phyloP scores from a whole-genome alignment of 2,113 vertebrate genomes.

The Ptilonorhynchus violaceus region DNA sequence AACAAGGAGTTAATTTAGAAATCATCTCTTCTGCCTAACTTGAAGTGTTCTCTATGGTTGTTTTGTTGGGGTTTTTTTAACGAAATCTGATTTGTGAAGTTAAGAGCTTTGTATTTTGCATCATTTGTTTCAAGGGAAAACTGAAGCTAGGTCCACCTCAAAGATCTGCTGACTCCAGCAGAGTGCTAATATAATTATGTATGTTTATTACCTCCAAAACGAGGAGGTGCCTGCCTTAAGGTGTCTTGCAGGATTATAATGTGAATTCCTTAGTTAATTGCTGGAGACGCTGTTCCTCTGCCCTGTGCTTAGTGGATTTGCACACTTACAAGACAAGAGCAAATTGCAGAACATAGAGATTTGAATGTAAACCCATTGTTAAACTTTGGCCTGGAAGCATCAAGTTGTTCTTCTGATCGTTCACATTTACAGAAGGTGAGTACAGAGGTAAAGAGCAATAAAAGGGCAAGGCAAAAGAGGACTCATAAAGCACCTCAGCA shows the following conservation, averaged over 20 bases:
- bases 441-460: neutral
- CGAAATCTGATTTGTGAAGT: neutral
- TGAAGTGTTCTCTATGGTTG: neutral
- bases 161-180: neutral
- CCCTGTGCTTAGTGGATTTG: neutral
- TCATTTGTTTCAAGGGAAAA: neutral
- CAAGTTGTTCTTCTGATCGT: neutral
- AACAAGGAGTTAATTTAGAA: neutral
- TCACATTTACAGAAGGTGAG: neutral
- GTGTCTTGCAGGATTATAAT: neutral
- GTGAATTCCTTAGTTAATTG: neutral
- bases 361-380: neutral
- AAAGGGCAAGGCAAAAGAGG: neutral
- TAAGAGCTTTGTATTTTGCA: neutral
- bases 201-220: neutral
- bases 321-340: neutral
- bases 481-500: neutral
- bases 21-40: neutral
- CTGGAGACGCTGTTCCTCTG: rapidly evolving
- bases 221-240: neutral
- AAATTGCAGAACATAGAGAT: neutral
- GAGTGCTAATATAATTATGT: neutral
- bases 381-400: neutral
- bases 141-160: neutral
- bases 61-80: neutral